Evolutionary conservation across 2,113 vertebrate species (phyloP), one percentile per base, ranked within the genome.

Genomic region (Cyanoderma ruficeps): DNA sequence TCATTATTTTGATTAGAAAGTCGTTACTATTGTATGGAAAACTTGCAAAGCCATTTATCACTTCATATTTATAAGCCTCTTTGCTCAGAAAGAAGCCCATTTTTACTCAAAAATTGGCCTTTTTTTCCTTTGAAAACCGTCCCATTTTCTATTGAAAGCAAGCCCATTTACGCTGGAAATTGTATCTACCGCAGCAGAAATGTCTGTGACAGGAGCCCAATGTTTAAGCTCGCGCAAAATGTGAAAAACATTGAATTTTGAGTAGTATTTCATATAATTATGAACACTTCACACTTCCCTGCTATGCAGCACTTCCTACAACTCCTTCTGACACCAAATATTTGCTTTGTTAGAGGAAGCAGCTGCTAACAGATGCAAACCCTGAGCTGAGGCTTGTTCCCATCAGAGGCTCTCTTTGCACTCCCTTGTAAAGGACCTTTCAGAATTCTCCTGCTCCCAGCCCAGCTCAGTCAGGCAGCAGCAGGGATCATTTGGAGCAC

Each of bases 321-420:
- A 76, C 83, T 65, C 21, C 14, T 82, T 81, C 80, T 97, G 92
- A 82, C 95, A 76, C 86, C 83, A 96, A 92, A 96, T 94, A 94
- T 92, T 94, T 94, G 83, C 92, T 75, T 64, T 87, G 83, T 18
- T 87, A 24, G 65, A 53, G 65, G 65, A 79, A 94, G 88, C 72
- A 93, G 33, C 76, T 81, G 64, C 76, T 50, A 59, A 44, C 41
- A 80, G n/a, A 63, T 22, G 60, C 79, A 71, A 90, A 49, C 44
- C 69, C 1, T 0, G 79, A 60, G 74, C 74, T 89, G 57, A 86
- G 47, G 4, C 13, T 5, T 14, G 52, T 60, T 94, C 83, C 75
- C 61, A 71, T 67, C 92, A 86, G 33, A 69, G 28, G 21, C 55
- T 76, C 80, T 68, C 82, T 75, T 49, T 72, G 31, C n/a, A 4